Evolutionary conservation across 2,113 vertebrate genomes (phyloP), one percentile per base, ranked within the genome.

Genomic region (Anser brachyrhynchus): DNA sequence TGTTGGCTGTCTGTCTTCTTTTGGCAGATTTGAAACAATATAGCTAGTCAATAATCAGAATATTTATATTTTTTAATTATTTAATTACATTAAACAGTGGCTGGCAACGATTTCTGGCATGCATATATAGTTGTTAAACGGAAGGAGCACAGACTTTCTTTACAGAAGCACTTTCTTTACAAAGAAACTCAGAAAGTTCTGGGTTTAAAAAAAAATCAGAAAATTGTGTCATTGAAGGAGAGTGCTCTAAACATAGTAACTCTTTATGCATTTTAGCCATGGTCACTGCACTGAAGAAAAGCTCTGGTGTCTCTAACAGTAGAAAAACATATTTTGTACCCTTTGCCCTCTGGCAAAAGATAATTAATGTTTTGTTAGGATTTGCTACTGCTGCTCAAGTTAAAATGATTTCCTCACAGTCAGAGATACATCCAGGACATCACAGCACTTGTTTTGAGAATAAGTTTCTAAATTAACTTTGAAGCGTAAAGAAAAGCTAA

Each of bases 51-150:
- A 76, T 76, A 62, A 73, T 51, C 39, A 70, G 92, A 87, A 87
- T 95, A 84, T 93, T 92, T 93, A 16, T 91, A 79, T 13, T 84
- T 90, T 96, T 84, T 35, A 84, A 75, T 95, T 84, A 55, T 67
- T 89, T 92, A 84, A 89, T 93, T 84, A 57, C 62, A 51, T 39
- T 87, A 92, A 92, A 72, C 49, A 55, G 70, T 46, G 65, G 35
- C 58, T 95, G 86, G 62, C 73, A 87, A 46, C 64, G 80, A 66
- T 87, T 87, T 84, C 90, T 91, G 73, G 58, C 65, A 51, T 78
- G 49, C 31, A 54, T 31, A 28, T n/a, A n/a, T 10, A 82, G 33
- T 65, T 84, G 49, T 75, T 82, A 75, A 91, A 79, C 4, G 0
- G 37, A 87, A 83, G 62, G 31, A 84, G 33, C 22, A n/a, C 43